A percentile compares a stretch with the other conserved stretches of the same genome.
Conservation (phyloP, 1,140 invertebrate species). For the Heliconius congener region DNA sequence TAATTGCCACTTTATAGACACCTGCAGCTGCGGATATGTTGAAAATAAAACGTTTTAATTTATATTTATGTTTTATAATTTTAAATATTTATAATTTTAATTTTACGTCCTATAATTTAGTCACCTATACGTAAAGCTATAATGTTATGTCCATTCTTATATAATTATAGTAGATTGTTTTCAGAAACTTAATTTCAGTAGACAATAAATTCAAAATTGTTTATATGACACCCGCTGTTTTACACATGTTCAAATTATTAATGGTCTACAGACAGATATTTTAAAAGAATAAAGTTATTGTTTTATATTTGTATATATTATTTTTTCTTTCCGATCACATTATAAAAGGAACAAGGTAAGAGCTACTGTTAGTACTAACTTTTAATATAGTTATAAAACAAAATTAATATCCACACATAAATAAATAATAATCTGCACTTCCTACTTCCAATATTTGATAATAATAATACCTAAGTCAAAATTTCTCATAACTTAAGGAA, state of each 20-base stretch:
- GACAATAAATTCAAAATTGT: background rate
- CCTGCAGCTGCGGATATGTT: background rate
- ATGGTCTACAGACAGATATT: background rate
- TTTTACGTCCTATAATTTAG: background rate
- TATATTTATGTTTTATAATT: background rate
- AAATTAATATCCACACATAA: no score
- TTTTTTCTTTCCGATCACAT: no score
- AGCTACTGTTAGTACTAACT: no score
- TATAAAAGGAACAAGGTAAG: no score
- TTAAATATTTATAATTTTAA: background rate
- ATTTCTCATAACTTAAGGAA: background rate
- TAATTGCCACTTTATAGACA: background rate
- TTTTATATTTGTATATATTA: background rate
- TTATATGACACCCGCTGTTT: constrained; percentile 7
- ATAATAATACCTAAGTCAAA: background rate
- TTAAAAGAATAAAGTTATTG: background rate
- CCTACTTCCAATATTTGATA: background rate
- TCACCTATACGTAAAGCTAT: background rate
- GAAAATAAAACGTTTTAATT: background rate
- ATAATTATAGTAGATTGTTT: background rate
- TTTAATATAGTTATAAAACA: no score
- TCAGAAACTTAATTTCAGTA: background rate
- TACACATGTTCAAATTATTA: constrained; percentile 20
- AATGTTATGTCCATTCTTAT: background rate
- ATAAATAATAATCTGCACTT: no score